Evolutionary conservation across 2,797 vertebrate genomes (phyloP).

Genomic region (Muscicapa comitata): DNA sequence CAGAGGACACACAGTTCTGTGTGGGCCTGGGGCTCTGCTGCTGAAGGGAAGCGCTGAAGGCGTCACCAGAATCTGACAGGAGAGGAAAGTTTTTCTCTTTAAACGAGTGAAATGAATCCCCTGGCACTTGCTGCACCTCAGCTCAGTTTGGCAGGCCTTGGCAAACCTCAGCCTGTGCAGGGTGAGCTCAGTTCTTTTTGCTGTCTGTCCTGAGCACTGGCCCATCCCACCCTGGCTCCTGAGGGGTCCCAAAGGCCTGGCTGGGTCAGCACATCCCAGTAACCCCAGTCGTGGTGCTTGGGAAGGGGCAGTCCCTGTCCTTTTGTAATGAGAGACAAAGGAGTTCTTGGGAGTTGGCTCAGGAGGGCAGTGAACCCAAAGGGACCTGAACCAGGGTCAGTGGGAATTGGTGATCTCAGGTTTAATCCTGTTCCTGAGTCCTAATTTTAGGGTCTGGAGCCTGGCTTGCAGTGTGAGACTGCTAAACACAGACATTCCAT

Average conservation of each 20-base stretch:
- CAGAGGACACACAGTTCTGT: neutral
- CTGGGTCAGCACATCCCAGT: neutral
- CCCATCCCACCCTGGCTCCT: neutral
- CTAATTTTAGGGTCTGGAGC: neutral
- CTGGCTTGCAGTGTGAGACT: neutral
- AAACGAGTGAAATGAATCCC: rapidly evolving
- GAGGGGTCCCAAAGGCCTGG: neutral
- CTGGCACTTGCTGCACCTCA: neutral
- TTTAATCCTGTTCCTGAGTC: neutral
- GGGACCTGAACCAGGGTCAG: rapidly evolving
- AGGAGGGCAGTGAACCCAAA: neutral
- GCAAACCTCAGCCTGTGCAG: neutral
- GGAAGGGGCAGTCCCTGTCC: neutral
- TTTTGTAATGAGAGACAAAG: neutral
- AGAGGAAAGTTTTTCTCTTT: neutral
- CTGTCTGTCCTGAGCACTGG: too few relatives aligned
- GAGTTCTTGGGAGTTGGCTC: rapidly evolving
- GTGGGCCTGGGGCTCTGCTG: neutral
- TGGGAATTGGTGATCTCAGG: neutral
- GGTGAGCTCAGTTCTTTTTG: neutral
- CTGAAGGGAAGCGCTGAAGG: neutral
- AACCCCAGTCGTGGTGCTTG: rapidly evolving
- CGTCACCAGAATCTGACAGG: neutral
- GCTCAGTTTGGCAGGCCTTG: neutral
- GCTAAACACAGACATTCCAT: rapidly evolving